These are phyloP conservation scores for Saturnia japonica DNA, from an alignment of 2,888 invertebrate genomes.

Conservation along the genomic window DNA sequence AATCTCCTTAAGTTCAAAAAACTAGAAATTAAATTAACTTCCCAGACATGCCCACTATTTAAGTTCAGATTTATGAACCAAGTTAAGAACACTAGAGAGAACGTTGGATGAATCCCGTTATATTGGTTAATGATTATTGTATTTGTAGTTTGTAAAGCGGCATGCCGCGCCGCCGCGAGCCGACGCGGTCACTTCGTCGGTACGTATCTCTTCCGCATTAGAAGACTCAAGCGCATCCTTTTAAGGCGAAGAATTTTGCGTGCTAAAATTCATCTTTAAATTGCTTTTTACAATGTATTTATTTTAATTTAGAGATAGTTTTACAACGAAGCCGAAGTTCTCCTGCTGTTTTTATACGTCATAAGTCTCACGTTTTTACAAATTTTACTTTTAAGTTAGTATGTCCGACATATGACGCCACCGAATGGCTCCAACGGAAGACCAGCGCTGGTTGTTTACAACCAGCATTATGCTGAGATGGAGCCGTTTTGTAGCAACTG, in stretches of 20 bases:
- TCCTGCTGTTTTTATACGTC: too few relatives aligned
- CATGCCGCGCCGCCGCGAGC: background rate
- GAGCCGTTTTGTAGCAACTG: too few relatives aligned
- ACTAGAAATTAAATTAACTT: background rate
- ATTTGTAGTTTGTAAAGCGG: background rate
- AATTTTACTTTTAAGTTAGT: too few relatives aligned
- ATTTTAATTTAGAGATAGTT: too few relatives aligned
- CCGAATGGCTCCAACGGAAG: too few relatives aligned
- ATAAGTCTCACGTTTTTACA: too few relatives aligned
- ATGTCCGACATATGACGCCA: too few relatives aligned
- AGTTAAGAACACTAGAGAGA: conserved; percentile 4
- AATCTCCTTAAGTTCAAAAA: too few relatives aligned
- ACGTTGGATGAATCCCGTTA: conserved; percentile 5
- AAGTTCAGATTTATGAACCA: background rate
- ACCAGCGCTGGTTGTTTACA: too few relatives aligned
- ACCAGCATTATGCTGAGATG: too few relatives aligned
- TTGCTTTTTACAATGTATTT: background rate
- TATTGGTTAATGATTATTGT: background rate
- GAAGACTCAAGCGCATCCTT: conserved; percentile 10
- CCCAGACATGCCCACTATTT: background rate
- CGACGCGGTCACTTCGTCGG: background rate
- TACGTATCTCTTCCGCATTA: conserved; percentile 12
- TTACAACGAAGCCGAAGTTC: too few relatives aligned
- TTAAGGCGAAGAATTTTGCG: background rate
- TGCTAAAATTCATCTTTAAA: too few relatives aligned